A percentile compares a stretch with the other conserved stretches of the same genome.
phyloP scores from a whole-genome alignment of 2,113 vertebrate genomes.

The Apeltes quadracus region DNA sequence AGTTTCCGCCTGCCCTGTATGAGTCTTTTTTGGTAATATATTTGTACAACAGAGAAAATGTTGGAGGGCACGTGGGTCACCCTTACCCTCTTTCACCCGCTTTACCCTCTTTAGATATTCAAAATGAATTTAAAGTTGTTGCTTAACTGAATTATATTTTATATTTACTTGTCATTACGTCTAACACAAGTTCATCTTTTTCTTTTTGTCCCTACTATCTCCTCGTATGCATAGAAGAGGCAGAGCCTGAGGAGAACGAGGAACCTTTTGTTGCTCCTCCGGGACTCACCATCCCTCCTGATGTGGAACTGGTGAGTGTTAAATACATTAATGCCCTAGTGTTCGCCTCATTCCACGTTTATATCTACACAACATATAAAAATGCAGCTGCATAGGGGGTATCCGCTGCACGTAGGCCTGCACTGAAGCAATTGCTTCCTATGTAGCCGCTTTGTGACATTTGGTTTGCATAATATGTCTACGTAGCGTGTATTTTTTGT shows the following conservation, averaged over 20 bases:
- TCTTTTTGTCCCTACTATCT: conserved; percentile 9
- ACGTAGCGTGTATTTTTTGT: too few species aligned
- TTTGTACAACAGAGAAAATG: conserved; percentile 7
- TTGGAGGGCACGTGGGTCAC: not conserved
- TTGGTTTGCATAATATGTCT: too few species aligned
- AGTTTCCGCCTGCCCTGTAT: conserved; percentile 15
- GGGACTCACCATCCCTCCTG: conserved; percentile 89
- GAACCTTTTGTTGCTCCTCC: conserved; percentile 93
- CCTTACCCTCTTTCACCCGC: too few species aligned
- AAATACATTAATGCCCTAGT: not conserved
- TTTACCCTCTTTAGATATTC: conserved; percentile 8
- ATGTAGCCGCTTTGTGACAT: too few species aligned
- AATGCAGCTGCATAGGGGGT: not conserved
- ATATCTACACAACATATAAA: not conserved
- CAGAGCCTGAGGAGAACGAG: conserved; percentile 89
- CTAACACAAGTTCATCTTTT: conserved; percentile 1
- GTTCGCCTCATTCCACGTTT: too few species aligned
- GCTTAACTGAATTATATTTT: conserved; percentile 1
- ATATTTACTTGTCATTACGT: not conserved
- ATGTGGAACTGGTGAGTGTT: conserved; percentile 93
- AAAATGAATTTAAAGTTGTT: not conserved
- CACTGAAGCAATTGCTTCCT: too few species aligned
- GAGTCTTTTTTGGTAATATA: conserved; percentile 18
- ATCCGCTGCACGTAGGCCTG: not conserved
- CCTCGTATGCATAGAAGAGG: conserved; percentile 67